Percentiles rank a stretch among this genome's conserved stretches.
phyloP scores from a whole-genome alignment of 2,888 invertebrate species.

The Falcaria lacertinaria region DNA sequence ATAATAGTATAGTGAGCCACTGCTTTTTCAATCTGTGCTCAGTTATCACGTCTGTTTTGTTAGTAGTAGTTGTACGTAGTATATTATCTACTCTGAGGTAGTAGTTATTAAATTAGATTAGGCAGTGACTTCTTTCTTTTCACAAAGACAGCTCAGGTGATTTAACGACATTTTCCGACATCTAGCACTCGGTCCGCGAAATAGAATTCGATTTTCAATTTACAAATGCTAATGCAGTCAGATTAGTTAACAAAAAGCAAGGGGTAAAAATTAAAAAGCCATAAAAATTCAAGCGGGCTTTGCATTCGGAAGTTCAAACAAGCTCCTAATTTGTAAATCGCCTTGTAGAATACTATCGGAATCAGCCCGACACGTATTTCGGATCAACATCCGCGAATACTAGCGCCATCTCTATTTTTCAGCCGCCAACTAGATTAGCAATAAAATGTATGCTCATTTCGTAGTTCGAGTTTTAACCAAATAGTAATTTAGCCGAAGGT shows the following conservation, averaged over 20 bases:
- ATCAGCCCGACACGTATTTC: not conserved
- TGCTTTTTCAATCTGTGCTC: too few relatives aligned
- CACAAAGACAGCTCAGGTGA: too few relatives aligned
- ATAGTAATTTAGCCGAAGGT: too few relatives aligned
- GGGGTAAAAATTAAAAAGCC: conserved; percentile 31
- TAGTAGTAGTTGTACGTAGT: too few relatives aligned
- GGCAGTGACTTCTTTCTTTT: too few relatives aligned
- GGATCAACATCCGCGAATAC: not conserved
- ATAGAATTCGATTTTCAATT: conserved; percentile 8
- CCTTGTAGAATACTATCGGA: conserved; percentile 17
- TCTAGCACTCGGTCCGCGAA: too few relatives aligned
- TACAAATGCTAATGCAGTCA: conserved; percentile 12
- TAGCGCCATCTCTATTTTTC: not conserved
- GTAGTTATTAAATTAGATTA: too few relatives aligned
- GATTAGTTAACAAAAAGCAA: conserved; percentile 11
- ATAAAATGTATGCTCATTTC: too few relatives aligned
- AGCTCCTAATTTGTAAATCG: conserved; percentile 28
- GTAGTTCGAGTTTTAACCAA: too few relatives aligned
- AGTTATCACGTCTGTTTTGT: too few relatives aligned
- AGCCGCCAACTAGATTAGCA: not conserved
- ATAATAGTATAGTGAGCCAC: conserved; percentile 16
- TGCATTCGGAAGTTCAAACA: conserved; percentile 12
- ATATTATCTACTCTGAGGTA: too few relatives aligned
- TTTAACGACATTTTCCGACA: too few relatives aligned
- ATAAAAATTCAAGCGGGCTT: conserved; percentile 33